Evolutionary conservation across 2,888 invertebrate genomes (phyloP).

Genomic region (Zaprionus lineosus): DNA sequence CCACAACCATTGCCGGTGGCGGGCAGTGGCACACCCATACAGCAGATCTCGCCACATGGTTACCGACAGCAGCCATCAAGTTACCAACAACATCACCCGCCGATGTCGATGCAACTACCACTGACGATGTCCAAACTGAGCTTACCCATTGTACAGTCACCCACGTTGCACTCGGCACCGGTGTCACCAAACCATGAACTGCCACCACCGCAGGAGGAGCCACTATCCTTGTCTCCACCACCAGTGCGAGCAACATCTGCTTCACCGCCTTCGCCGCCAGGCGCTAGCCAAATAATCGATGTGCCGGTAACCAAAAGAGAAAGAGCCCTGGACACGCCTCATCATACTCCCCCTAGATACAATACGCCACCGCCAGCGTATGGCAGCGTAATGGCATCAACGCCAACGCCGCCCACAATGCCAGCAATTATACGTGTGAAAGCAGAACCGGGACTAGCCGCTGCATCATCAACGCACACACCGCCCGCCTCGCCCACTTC

Average conservation of each 20-base stretch:
- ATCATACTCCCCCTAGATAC: slow-evolving; percentile 65
- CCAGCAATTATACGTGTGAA: slow-evolving; percentile 79
- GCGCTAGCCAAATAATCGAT: slow-evolving; percentile 47
- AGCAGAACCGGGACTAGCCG: slow-evolving; percentile 76
- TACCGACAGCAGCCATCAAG: slow-evolving; percentile 34
- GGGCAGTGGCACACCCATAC: slow-evolving; percentile 53
- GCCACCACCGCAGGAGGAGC: slow-evolving; percentile 76
- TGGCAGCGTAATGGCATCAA: slow-evolving; percentile 43
- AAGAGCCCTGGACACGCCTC: slow-evolving; percentile 54
- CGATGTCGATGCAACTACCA: slow-evolving; percentile 36
- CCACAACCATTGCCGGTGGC: slow-evolving; percentile 63
- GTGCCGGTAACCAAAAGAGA: slow-evolving; percentile 42
- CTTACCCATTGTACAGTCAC: slow-evolving; percentile 56
- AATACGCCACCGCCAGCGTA: slow-evolving; percentile 67
- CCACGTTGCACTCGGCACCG: slow-evolving; percentile 56
- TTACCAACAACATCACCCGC: slow-evolving; percentile 44
- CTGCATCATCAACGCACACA: slow-evolving; percentile 74
- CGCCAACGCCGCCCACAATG: slow-evolving; percentile 59
- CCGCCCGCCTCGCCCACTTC: slow-evolving; percentile 75
- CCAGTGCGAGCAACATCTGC: slow-evolving; percentile 56
- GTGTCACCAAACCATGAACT: slow-evolving; percentile 58
- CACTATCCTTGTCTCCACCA: slow-evolving; percentile 59
- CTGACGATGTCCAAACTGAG: slow-evolving; percentile 40
- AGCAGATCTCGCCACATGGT: slow-evolving; percentile 64
- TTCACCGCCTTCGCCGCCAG: slow-evolving; percentile 38